Evolutionary conservation across 2,888 invertebrate genomes (phyloP), one percentile per base, ranked within the genome.

Genomic region (Platycnemis pennipes): DNA sequence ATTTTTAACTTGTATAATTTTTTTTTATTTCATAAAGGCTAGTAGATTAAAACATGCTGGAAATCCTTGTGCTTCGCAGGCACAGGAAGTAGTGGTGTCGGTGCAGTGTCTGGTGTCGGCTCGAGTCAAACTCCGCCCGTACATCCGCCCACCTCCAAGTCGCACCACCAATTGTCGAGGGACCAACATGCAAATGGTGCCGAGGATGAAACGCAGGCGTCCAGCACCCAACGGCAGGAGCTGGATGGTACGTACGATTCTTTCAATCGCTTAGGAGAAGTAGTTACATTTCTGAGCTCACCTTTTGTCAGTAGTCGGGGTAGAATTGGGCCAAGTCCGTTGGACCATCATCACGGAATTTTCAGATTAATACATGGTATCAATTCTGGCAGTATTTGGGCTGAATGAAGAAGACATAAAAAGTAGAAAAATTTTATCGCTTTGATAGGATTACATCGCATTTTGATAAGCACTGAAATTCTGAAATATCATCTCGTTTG

Each of bases 191-290:
- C 89, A 56, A 56, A 46, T 45, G 91, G 91, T 63, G 77, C 77
- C 11, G 91, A 91, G 44, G 91, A 91, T 44, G 91, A 91, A 19
- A 69, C 56, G n/a, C 53, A 37, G 22, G 7, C 56, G 56, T 91
- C 91, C 91, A 91, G 91, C 63, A 69, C 91, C 91, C 91, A 91
- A 44, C 91, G 91, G 42, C 91, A 91, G 63, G 91, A 91, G 91
- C 91, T 91, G 63, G 91, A 91, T 91, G 91, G 91, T 91, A 91
- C 44, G 91, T 91, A 91, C 63, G 63, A 56, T 53, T 31, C 8
- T 63, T 26, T 26, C 77, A 77, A 31, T 77, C 77, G 77, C 77
- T 77, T 16, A 49, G 19, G 13, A 16, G 49, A 19, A 49, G 49
- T 49, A 16, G 11, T 19, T 11, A 49, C 49, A 31, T 11, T n/a